Evolutionary conservation across 2,113 vertebrate species (phyloP), one percentile per base, ranked within the genome.

Genomic region (Paralichthys olivaceus): DNA sequence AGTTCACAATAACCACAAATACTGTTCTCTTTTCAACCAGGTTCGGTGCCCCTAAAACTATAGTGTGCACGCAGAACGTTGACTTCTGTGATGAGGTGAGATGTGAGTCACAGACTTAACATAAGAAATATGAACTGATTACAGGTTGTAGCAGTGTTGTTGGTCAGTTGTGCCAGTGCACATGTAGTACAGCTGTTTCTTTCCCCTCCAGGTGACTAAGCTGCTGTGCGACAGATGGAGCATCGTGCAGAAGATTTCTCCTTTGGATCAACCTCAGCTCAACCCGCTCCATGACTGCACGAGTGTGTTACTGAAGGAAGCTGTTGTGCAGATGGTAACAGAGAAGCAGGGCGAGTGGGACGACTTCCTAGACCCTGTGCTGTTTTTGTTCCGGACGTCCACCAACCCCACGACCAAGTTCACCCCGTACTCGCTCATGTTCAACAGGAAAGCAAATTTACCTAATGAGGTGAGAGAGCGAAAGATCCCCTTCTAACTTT

Each of bases 1-100:
- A 40, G 37, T 40, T 40, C 37, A 13, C 45, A 49, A 15, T 49
- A 19, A 49, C 7, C 59, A 17, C n/a, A 37, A 0, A 14, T 23
- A 49, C 12, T 13, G 1, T n/a, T 56, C 11, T 66, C 11, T 72
- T 4, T 61, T 72, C 28, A 23, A 81, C 62, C 72, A 98, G 97
- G 93, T 98, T 96, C 62, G 96, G 96, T 0, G 92, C 94, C 0
- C 93, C 95, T 70, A 96, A 95, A 92, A 95, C 93, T 19, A 93
- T 97, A 22, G 94, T 94, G 20, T 89, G 93, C 67, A 93, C 74
- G 45, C 93, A 96, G 90, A 95, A 69, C 23, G 86, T 90, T 64
- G 93, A 95, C 72, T 97, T 97, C 90, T 97, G 96, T 51, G 93
- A 95, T 45, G 95, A 96, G 96, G 97, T 97, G 91, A 88, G 94